A percentile compares a stretch with the other conserved stretches of the same genome.
Conservation (phyloP, 2,888 invertebrate genomes). For the Drosophila pegasa region DNA sequence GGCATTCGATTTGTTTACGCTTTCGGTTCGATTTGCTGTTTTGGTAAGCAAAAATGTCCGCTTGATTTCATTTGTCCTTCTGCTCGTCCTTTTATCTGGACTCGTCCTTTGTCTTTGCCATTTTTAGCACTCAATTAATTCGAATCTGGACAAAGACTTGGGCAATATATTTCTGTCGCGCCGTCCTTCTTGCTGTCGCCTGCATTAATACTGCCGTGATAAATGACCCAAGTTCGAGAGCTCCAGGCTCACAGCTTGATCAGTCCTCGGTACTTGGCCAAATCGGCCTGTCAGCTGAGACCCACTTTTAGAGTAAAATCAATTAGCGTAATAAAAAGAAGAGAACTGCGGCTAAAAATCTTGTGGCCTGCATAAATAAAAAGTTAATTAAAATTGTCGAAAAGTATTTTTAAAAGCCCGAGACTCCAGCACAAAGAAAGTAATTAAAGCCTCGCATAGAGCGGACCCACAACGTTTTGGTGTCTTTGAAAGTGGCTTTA, state of each 20-base stretch:
- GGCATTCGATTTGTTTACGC: slow-evolving; percentile 60
- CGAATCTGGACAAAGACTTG: slow-evolving; percentile 41
- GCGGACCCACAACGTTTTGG: slow-evolving; percentile 20
- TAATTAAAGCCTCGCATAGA: slow-evolving; percentile 65
- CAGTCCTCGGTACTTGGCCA: slow-evolving; percentile 26
- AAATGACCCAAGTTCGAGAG: slow-evolving; percentile 41
- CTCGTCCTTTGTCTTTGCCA: slow-evolving; percentile 38
- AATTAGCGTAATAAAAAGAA: slow-evolving; percentile 58
- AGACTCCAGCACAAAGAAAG: slow-evolving; percentile 50
- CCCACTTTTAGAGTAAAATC: slow-evolving; percentile 55
- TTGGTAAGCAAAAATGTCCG: slow-evolving; percentile 56
- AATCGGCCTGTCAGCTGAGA: slow-evolving; percentile 37
- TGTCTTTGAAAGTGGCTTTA: slow-evolving; percentile 18
- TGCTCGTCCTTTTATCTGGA: slow-evolving; percentile 37
- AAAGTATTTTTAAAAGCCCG: slow-evolving; percentile 19
- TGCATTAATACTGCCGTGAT: slow-evolving; percentile 52
- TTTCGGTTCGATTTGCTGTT: slow-evolving; percentile 54
- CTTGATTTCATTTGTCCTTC: slow-evolving; percentile 66
- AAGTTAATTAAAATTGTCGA: slow-evolving; percentile 69
- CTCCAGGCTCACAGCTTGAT: slow-evolving; percentile 27
- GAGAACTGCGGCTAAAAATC: slow-evolving; percentile 27
- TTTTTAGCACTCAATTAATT: slow-evolving; percentile 78
- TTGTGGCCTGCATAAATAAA: slow-evolving; percentile 73
- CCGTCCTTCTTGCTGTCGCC: slow-evolving; percentile 14
- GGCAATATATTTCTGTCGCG: slow-evolving; percentile 48